Percentiles rank a stretch among this genome's conserved stretches.
Evolutionary conservation across 2,113 vertebrate species (phyloP).

Genomic region (Myotis brandtii): DNA sequence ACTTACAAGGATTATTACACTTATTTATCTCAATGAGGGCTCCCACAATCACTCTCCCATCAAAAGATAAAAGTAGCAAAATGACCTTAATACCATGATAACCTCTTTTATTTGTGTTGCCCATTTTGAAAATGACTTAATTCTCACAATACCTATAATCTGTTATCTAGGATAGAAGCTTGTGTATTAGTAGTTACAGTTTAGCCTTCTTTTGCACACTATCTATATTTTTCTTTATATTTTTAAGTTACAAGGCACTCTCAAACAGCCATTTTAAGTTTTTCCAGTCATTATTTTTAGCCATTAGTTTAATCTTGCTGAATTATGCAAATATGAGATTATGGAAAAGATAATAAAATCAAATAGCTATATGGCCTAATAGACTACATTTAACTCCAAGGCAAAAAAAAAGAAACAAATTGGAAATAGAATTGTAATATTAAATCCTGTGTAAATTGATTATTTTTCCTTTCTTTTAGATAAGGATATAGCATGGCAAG

Average conservation of each 20-base stretch:
- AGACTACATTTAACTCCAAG: background rate
- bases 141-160: conserved; percentile 49
- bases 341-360: conserved; percentile 35
- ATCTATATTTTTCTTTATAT: conserved; percentile 43
- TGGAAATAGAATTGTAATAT: conserved; percentile 62
- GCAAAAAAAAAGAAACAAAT: conserved; percentile 28
- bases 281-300: conserved; percentile 59
- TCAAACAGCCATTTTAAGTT: conserved; percentile 40
- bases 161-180: conserved; percentile 23
- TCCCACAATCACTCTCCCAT: background rate
- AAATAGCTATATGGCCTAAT: conserved; percentile 30
- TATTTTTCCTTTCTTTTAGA: conserved; percentile 85
- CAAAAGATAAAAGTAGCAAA: conserved; percentile 54
- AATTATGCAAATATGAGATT: conserved; percentile 49
- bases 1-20: background rate
- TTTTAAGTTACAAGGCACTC: conserved; percentile 4
- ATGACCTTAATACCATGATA: background rate
- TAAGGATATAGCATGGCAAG: conserved; percentile 85
- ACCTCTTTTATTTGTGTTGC: conserved; percentile 32
- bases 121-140: conserved; percentile 51
- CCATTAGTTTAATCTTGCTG: conserved; percentile 59
- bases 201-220: conserved; percentile 36
- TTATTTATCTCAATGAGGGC: conserved; percentile 32
- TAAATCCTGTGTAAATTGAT: background rate
- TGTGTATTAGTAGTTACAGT: background rate